A percentile compares a stretch with the other conserved stretches of the same genome.
phyloP scores from a whole-genome alignment of 2,113 vertebrate species.

The Eira barbara region DNA sequence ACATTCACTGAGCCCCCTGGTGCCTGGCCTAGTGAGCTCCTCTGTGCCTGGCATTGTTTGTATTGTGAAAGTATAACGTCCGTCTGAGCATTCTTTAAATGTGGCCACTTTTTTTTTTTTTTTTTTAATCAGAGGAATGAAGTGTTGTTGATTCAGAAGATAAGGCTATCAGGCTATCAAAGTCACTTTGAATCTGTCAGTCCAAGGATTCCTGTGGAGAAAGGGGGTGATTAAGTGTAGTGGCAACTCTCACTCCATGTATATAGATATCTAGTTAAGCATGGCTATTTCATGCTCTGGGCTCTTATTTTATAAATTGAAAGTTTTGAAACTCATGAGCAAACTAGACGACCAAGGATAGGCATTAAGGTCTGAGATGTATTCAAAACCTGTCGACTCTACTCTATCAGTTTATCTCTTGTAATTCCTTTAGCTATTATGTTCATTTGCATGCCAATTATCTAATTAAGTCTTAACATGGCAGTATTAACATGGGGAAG shows the following conservation, averaged over 20 bases:
- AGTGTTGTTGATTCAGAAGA: not conserved
- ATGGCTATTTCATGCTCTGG: not conserved
- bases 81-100: not conserved
- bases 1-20: not conserved
- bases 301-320: slow-evolving; percentile 34
- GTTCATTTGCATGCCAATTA: slow-evolving; percentile 17
- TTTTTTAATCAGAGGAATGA: not conserved
- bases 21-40: not conserved
- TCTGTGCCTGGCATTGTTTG: not conserved
- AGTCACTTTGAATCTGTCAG: slow-evolving; percentile 26
- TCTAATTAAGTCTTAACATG: slow-evolving; percentile 39
- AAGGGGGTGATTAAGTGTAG: not conserved
- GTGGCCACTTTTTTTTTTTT: not conserved
- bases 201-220: not conserved
- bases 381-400: not conserved
- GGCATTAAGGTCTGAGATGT: not conserved
- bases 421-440: not conserved
- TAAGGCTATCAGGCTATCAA: not conserved
- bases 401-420: not conserved
- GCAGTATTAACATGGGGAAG: not conserved
- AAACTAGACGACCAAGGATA: not conserved
- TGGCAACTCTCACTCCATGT: not conserved
- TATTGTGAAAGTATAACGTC: not conserved
- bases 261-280: not conserved
- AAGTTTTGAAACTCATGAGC: not conserved